phyloP scores from a whole-genome alignment of 1,140 invertebrate species.

The Hesperophylax magnus region DNA sequence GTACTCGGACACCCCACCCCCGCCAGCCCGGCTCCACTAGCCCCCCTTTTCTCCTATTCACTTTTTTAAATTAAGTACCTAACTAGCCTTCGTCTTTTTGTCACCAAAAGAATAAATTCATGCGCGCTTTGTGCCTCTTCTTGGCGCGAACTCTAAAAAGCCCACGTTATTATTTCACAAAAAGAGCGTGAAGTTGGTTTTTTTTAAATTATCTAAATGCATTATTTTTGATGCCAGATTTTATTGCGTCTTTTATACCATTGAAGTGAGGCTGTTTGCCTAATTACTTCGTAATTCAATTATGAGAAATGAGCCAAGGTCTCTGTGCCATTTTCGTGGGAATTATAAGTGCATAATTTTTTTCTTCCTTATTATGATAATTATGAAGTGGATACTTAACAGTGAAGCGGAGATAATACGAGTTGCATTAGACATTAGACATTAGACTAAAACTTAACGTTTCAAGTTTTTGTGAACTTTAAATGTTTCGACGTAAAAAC shows the following conservation, averaged over 20 bases:
- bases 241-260: constrained; percentile 33
- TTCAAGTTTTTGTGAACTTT: no score
- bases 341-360: constrained; percentile 12
- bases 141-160: not conserved
- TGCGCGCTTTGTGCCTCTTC: constrained; percentile 1
- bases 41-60: constrained; percentile 41
- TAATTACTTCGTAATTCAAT: not conserved
- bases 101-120: constrained; percentile 20
- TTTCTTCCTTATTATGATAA: constrained; percentile 30
- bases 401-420: constrained; percentile 8
- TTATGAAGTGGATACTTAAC: not conserved
- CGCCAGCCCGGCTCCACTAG: constrained; percentile 21
- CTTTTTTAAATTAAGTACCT: constrained; percentile 56
- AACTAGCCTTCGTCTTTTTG: constrained; percentile 47
- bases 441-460: no score
- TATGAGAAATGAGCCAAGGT: constrained; percentile 30
- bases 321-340: constrained; percentile 12
- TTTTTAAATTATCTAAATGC: not conserved
- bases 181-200: not conserved
- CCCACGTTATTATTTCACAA: constrained; percentile 26
- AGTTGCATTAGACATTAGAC: no score
- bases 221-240: constrained; percentile 6
- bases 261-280: not conserved
- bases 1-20: constrained; percentile 37
- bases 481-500: no score